Percentiles rank a stretch among this genome's conserved stretches.
Conservation (phyloP, 2,797 vertebrate genomes). For the Acanthurus leucopareius region DNA sequence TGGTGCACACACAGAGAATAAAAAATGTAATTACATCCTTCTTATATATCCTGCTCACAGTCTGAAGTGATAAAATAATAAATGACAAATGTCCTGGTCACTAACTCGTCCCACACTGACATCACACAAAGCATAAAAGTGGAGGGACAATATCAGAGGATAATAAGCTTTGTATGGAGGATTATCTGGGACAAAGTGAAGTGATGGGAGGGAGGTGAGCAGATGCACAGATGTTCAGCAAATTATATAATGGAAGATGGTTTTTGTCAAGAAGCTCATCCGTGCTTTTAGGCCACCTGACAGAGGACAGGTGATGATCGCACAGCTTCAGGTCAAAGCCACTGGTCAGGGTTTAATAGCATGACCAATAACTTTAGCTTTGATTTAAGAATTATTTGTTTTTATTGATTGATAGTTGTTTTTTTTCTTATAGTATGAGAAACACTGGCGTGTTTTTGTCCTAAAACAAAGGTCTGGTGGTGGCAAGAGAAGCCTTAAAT, state of each 20-base stretch:
- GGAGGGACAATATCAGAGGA: conserved; percentile 11
- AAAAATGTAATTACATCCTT: not conserved
- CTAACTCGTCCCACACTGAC: not conserved
- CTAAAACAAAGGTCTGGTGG: not conserved
- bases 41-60: too few species aligned
- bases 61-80: not conserved
- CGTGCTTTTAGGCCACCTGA: conserved; percentile 34
- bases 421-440: too few species aligned
- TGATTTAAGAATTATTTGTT: not conserved
- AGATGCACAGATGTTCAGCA: conserved; percentile 58
- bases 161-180: conserved; percentile 56
- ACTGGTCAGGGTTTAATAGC: not conserved
- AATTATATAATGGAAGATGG: conserved; percentile 46
- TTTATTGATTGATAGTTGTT: too few species aligned
- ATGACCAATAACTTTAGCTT: not conserved
- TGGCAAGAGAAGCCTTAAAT: not conserved
- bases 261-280: conserved; percentile 42
- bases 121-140: not conserved
- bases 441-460: not conserved
- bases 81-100: not conserved
- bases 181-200: conserved; percentile 51
- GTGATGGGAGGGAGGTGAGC: conserved; percentile 25
- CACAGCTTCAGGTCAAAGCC: not conserved
- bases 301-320: conserved; percentile 19
- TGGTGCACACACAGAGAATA: not conserved